Conservation (phyloP, 2,113 vertebrate genomes). For the Tyrannus savana region DNA sequence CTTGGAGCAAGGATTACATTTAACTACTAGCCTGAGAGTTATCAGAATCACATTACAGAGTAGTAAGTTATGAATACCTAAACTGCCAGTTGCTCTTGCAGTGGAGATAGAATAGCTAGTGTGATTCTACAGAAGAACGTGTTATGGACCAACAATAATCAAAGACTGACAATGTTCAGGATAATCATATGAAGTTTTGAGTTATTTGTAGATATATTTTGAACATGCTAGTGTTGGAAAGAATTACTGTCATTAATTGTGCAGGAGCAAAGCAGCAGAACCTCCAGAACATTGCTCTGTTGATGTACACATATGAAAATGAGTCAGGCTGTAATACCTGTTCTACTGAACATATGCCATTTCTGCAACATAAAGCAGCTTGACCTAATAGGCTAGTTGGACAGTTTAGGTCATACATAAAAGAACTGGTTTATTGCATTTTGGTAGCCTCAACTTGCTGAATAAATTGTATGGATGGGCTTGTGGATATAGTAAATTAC, state of each 20-base stretch:
- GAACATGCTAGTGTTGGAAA: background rate
- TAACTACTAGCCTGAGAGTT: background rate
- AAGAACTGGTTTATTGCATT: background rate
- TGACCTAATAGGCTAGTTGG: background rate
- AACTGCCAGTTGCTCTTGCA: background rate
- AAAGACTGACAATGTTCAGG: background rate
- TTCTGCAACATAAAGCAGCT: background rate
- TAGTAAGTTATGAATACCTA: background rate
- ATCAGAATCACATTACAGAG: background rate
- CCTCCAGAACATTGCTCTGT: background rate
- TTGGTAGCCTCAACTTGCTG: background rate
- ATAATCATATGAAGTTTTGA: background rate
- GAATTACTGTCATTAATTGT: background rate
- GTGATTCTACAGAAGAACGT: background rate
- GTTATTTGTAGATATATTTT: background rate
- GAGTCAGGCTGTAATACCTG: background rate
- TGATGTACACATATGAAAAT: background rate
- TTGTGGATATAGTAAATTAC: background rate
- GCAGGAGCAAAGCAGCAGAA: background rate
- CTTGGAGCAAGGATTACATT: background rate
- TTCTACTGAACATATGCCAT: background rate
- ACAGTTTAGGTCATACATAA: background rate
- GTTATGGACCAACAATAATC: background rate
- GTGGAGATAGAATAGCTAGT: background rate
- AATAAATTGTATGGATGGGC: background rate